Percentiles rank a stretch among this genome's conserved stretches.
Evolutionary conservation across 2,113 vertebrate genomes (phyloP).

Genomic region (Bolborhynchus lineola): DNA sequence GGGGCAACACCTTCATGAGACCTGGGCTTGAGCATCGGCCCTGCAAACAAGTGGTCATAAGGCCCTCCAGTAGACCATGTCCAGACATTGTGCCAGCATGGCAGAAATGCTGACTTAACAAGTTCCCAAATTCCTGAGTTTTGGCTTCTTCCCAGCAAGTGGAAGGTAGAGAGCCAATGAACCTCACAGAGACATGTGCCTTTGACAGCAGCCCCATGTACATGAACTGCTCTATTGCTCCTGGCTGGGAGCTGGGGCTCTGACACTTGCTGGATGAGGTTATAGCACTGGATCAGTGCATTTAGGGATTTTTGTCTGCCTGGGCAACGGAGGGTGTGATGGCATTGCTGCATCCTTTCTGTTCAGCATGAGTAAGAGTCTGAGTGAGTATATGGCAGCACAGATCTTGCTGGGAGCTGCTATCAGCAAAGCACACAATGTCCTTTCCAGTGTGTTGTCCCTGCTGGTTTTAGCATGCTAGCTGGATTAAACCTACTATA

Average conservation of each 20-base stretch:
- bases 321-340: background rate
- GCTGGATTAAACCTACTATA: background rate
- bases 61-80: background rate
- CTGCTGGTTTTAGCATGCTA: background rate
- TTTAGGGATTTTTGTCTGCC: background rate
- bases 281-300: background rate
- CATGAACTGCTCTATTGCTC: background rate
- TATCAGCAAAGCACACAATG: background rate
- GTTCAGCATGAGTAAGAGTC: background rate
- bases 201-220: background rate
- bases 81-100: background rate
- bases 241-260: background rate
- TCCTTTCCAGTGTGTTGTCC: background rate
- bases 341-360: background rate
- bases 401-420: background rate
- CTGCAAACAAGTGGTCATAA: background rate
- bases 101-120: background rate
- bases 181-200: background rate
- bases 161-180: background rate
- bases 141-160: background rate
- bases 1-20: background rate
- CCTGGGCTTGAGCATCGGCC: background rate
- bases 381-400: background rate
- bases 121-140: background rate
- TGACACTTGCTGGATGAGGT: background rate